phyloP scores from a whole-genome alignment of 2,113 vertebrate species.

The Willisornis vidua region DNA sequence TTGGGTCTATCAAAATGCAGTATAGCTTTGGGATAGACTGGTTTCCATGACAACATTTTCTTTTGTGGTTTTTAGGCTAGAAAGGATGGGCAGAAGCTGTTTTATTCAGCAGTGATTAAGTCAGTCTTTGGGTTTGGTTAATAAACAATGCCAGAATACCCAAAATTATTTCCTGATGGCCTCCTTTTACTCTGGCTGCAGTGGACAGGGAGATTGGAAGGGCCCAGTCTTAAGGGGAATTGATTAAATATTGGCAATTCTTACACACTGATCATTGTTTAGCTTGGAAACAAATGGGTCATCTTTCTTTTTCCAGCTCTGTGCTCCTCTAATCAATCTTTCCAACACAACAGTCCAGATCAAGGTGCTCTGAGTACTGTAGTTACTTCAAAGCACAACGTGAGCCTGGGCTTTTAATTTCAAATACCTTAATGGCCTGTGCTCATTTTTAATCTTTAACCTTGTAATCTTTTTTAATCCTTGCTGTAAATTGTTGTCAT shows the following conservation, averaged over 20 bases:
- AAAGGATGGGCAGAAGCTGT: constrained; percentile 48
- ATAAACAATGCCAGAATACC: neutral
- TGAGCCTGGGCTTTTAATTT: neutral
- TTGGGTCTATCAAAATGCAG: constrained; percentile 42
- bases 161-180: neutral
- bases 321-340: neutral
- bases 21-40: constrained; percentile 62
- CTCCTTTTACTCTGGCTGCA: neutral
- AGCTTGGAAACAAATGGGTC: neutral
- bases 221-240: neutral
- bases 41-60: constrained; percentile 73
- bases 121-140: constrained; percentile 5
- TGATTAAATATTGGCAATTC: neutral
- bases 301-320: neutral
- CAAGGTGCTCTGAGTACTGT: neutral
- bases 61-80: constrained; percentile 63
- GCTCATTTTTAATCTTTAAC: neutral
- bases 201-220: neutral
- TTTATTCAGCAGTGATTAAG: constrained; percentile 35
- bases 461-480: neutral
- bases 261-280: neutral
- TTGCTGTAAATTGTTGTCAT: neutral
- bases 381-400: neutral
- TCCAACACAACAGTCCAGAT: neutral
- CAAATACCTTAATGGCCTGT: neutral